Percentiles rank a stretch among this genome's conserved stretches.
Conservation (phyloP, 2,113 vertebrate species). For the Colius striatus region DNA sequence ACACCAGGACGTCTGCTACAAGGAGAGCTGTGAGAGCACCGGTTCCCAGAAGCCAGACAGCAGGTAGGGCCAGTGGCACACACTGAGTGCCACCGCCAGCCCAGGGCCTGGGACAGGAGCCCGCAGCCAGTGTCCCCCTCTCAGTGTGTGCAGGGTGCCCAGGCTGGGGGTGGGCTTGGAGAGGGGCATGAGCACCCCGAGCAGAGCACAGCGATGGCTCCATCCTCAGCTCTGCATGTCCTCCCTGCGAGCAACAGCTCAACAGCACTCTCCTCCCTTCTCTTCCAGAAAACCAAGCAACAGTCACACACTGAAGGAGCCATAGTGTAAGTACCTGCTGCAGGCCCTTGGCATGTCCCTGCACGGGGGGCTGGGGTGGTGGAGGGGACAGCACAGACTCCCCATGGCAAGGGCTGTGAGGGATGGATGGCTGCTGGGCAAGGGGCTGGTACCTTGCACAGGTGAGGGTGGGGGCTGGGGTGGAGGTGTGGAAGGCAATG, state of each 20-base stretch:
- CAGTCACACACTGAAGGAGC: conserved; percentile 73
- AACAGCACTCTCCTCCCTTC: neutral
- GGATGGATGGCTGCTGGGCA: neutral
- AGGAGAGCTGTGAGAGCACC: conserved; percentile 86
- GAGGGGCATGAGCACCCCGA: fast-evolving
- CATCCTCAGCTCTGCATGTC: fast-evolving
- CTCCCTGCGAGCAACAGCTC: fast-evolving
- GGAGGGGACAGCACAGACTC: neutral
- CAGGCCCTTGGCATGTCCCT: too few species aligned
- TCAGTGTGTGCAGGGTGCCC: fast-evolving
- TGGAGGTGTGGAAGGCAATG: neutral
- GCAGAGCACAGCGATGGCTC: neutral
- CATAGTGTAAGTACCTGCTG: conserved; percentile 46
- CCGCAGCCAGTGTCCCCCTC: neutral
- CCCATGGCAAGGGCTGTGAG: fast-evolving
- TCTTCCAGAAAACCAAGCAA: conserved; percentile 74
- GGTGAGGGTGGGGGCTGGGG: neutral
- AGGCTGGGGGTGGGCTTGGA: neutral
- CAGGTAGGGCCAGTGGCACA: conserved; percentile 68
- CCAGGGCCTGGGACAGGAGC: neutral
- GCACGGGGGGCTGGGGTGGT: neutral
- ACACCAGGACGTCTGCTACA: conserved; percentile 90
- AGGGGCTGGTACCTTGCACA: too few species aligned
- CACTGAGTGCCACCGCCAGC: fast-evolving
- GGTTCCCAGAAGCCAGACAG: conserved; percentile 65